Base-by-base conservation (phyloP, 2,888 invertebrate species). In the Agapetus fuscipes region DNA sequence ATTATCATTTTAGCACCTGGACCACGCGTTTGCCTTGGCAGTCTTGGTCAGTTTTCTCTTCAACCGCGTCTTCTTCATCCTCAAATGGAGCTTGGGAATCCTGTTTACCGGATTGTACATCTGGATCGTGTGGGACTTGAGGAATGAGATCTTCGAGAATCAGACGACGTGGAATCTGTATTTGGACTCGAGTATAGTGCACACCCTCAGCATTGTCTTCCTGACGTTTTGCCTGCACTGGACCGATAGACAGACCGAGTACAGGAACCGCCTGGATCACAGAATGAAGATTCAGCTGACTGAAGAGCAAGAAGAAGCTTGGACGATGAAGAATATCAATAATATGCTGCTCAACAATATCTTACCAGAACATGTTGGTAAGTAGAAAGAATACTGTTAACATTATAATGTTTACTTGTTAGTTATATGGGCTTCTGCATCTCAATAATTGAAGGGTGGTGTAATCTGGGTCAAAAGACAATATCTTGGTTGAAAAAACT, bases 331-430 rank as follows among this genome's bases (percentile, higher is more conserved):
- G 48, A 80, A 80, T 51, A 83, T 93, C 1, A 95, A 94, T 60
- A 87, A 83, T 53, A 79, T 90, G 61, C 68, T 96, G 25, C 71
- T 96, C 26, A 81, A 88, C 54, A 96, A 96, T 58, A 95, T 96
- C 54, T 67, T 96, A 26, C 96, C 96, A 0, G 78, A 80, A 13
- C 93, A 94, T 61, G 95, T 96, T 48, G 93, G 87, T 87, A 59
- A 56, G 75, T 57, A 6, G 17, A 30, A n/a, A n/a, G n/a, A n/a
- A n/a, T n/a, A n/a, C n/a, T n/a, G n/a, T n/a, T n/a, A n/a, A n/a
- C n/a, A n/a, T n/a, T n/a, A n/a, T n/a, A n/a, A n/a, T n/a, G n/a
- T n/a, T n/a, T n/a, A n/a, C n/a, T n/a, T n/a, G n/a, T n/a, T n/a
- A n/a, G n/a, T n/a, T n/a, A n/a, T n/a, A n/a, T n/a, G n/a, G n/a